Conservation (phyloP, 2,113 vertebrate species). For the Macquaria australasica region DNA sequence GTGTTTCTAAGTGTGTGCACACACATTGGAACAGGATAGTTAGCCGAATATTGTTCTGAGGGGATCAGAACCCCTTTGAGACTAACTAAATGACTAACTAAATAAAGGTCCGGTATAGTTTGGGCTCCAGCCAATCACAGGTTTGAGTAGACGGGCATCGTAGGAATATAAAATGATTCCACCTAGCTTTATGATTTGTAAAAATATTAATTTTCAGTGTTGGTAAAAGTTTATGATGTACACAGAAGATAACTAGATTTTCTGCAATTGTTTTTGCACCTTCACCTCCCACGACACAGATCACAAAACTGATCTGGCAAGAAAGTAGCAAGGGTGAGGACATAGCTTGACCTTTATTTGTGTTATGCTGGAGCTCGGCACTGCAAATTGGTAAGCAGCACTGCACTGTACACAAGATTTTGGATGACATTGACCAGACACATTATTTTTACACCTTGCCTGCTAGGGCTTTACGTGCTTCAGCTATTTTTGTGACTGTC, state of each 20-base stretch:
- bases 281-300: not conserved
- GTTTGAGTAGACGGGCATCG: not conserved
- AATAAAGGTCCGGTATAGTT: not conserved
- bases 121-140: not conserved
- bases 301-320: not conserved
- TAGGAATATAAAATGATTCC: not conserved
- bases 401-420: constrained; percentile 2
- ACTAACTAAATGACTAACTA: no score
- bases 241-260: not conserved
- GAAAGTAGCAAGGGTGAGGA: not conserved
- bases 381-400: not conserved
- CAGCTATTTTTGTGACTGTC: not conserved
- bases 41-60: not conserved
- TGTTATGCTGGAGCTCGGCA: not conserved
- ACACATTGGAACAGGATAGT: not conserved
- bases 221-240: not conserved
- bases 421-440: constrained; percentile 16
- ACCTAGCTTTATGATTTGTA: not conserved
- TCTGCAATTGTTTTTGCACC: not conserved
- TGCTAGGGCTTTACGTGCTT: not conserved
- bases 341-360: constrained; percentile 9
- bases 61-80: not conserved
- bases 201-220: not conserved
- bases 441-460: constrained; percentile 14
- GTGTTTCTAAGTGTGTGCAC: not conserved